Evolutionary conservation across 1,140 invertebrate species (phyloP), one percentile per base, ranked within the genome.

Genomic region (Thaumetopoea pityocampa): DNA sequence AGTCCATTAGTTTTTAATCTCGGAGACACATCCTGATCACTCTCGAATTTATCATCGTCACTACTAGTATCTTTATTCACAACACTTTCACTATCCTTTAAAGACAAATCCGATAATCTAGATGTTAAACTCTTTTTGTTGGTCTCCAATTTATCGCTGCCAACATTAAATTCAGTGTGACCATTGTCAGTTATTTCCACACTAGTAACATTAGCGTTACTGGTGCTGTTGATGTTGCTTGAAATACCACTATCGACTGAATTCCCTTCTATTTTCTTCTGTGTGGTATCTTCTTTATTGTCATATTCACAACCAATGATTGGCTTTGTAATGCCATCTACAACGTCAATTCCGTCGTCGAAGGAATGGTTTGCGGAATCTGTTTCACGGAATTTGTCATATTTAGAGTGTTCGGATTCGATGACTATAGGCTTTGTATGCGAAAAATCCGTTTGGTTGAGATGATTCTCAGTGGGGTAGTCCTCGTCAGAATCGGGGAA

Each of bases 381-480:
- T 1, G 37, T 18, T 50, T 72, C 67, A 10, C 60, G 48, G 8
- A 68, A 73, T 8, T 71, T 70, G 4, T 73, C 70, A 24, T 63
- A 67, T 33, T 77, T 78, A 6, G 38, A 56, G 5, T 67, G 56
- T 40, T 81, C 80, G 0, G 77, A 78, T 51, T 80, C 76, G 7
- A 84, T 84, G 5, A 84, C 60, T 28, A 84, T 84, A 3, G 80
- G 80, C 62, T 72, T 66, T 0, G 76, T 84, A 43, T 84, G 76
- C 1, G 69, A 77, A 55, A 84, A 82, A 32, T 81, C 73, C 2
- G 74, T 84, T 41, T 83, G 77, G 37, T 81, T 83, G 0, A 83
- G 56, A 36, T 80, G 77, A 27, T 83, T 84, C 23, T 82, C 71
- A 3, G 79, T 84, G 0, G 80, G 78, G 35, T 80, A 84, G 23